Base-by-base conservation (phyloP, 2,888 invertebrate genomes). In the Eledone cirrhosa region DNA sequence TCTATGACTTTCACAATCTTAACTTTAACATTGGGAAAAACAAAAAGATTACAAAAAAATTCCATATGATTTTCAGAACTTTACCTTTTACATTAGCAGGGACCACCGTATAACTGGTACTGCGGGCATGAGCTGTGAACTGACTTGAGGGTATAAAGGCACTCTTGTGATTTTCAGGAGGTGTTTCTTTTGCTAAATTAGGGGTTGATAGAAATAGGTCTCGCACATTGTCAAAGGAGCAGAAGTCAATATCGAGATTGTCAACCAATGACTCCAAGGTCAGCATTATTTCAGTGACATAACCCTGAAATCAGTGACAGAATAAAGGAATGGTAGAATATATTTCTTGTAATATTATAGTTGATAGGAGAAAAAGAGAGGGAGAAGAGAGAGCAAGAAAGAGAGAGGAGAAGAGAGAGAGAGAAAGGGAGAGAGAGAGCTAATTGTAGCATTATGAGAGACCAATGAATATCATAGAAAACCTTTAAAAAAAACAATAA, bases 131-230 rank as follows among this genome's bases (percentile, higher is more conserved):
- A 77, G 92, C 92, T 84, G 92, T 93, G 83, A 92, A 91, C 88
- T 87, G 82, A 84, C 87, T 77, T 2, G 88, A 87, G 27, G 88
- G 87, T 77, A 88, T 86, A 22, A 89, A 85, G 65, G 86, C 87
- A 74, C 86, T 85, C 77, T 87, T 84, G 31, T 86, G 82, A n/a
- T 86, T 81, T 77, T 87, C 88, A 19, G 78, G 59, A 16, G 81
- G 48, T 29, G 85, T 82, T 75, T 87, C 86, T 76, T 86, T 87
- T 74, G 88, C 87, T 72, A 98, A 91, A 91, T 98, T 98, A 0
- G 97, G 98, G 0, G 97, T 98, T 0, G 97, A 97, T 90, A 97
- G 97, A 92, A 98, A 98, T 82, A 98, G 95, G 88, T 98, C 98
- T 86, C 96, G 94, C 86, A 86, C 85, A 86, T 96, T 95, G 91